These are phyloP conservation scores for Onychomys leucogaster DNA, from an alignment of 2,797 vertebrate genomes.

Conservation along the genomic window DNA sequence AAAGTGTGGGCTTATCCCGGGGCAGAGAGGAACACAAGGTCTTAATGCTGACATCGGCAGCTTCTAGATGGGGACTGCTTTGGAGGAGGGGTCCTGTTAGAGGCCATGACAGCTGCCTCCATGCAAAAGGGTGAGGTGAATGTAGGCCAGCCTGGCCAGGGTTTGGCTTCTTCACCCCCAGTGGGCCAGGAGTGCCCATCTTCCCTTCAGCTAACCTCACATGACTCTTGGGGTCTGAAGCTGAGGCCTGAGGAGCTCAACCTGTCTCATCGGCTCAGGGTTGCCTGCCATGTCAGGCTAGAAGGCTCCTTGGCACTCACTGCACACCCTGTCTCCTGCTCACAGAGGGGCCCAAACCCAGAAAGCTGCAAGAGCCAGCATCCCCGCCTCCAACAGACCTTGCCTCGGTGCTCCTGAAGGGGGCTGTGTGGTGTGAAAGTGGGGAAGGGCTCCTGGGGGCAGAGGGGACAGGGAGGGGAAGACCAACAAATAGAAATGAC, in stretches of 20 bases:
- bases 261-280: not conserved
- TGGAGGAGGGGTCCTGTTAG: not conserved
- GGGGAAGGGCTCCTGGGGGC: not conserved
- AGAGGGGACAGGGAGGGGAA: not conserved
- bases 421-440: not conserved
- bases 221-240: not conserved
- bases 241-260: not conserved
- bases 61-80: rapidly evolving
- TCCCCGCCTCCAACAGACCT: rapidly evolving
- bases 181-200: not conserved
- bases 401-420: not conserved
- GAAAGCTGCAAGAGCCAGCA: not conserved
- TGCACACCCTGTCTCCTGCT: not conserved
- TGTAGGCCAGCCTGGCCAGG: not conserved
- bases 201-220: not conserved
- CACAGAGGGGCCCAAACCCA: not conserved
- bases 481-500: not conserved
- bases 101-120: not conserved
- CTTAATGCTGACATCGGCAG: not conserved
- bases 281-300: not conserved
- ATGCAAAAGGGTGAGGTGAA: not conserved
- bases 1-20: not conserved
- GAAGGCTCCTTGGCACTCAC: not conserved
- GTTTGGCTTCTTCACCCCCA: not conserved
- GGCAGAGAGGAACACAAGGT: not conserved